Evolutionary conservation across 1,140 invertebrate species (phyloP).

Genomic region (Philaenus spumarius): DNA sequence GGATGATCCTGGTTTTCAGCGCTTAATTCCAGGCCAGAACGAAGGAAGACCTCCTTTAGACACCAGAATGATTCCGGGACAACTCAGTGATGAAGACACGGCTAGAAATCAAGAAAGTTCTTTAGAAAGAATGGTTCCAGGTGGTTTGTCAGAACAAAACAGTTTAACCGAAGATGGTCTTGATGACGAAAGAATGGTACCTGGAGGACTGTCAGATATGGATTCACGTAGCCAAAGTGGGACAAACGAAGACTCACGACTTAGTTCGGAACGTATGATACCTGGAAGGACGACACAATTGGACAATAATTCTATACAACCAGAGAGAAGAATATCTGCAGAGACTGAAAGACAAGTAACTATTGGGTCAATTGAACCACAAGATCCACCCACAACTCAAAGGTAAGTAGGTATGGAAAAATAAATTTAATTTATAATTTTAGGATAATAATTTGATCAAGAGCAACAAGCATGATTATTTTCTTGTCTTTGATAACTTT

Average conservation of each 20-base stretch:
- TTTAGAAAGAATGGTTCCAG: conserved; percentile 6
- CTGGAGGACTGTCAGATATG: not conserved
- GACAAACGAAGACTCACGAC: not conserved
- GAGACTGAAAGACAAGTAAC: conserved; percentile 2
- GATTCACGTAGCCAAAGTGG: not conserved
- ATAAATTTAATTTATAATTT: no score
- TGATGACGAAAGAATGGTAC: conserved; percentile 9
- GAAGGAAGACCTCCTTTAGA: not conserved
- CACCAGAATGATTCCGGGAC: conserved; percentile 1
- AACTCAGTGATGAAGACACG: conserved; percentile 2
- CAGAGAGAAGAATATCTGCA: not conserved
- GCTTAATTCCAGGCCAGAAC: not conserved
- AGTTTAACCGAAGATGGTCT: not conserved
- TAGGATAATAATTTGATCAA: no score
- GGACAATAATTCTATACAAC: not conserved
- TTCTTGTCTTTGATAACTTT: no score
- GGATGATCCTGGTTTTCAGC: not conserved
- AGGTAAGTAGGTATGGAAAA: no score
- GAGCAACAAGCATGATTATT: no score
- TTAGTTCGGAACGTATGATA: conserved; percentile 2
- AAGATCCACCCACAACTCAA: no score
- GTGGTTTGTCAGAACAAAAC: conserved; percentile 1
- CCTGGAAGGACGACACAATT: not conserved
- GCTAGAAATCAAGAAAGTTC: not conserved
- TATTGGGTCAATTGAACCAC: no score